phyloP scores from a whole-genome alignment of 2,888 invertebrate genomes.

The Caenorhabditis plicata region DNA sequence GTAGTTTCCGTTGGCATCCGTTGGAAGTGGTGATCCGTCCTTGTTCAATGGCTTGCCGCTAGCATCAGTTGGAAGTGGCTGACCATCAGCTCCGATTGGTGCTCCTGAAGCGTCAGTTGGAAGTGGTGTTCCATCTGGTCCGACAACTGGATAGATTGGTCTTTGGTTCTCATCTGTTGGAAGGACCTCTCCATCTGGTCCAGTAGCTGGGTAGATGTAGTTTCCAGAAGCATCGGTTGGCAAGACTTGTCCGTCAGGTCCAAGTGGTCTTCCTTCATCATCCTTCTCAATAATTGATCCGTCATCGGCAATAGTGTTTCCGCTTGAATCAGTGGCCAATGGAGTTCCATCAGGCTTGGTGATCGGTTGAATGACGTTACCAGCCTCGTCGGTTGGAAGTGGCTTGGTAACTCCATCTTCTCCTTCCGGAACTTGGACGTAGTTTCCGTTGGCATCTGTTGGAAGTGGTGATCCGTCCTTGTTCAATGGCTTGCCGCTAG shows the following conservation, averaged over 20 bases:
- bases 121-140: conserved; percentile 30
- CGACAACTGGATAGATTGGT: conserved; percentile 33
- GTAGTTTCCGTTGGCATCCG: conserved; percentile 23
- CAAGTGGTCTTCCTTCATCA: conserved; percentile 30
- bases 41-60: conserved; percentile 30
- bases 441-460: conserved; percentile 20
- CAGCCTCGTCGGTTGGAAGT: conserved; percentile 14
- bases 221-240: conserved; percentile 31
- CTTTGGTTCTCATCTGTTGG: conserved; percentile 21
- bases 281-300: conserved; percentile 21
- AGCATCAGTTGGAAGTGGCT: conserved; percentile 40
- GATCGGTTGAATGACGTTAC: conserved; percentile 14
- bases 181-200: conserved; percentile 9
- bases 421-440: conserved; percentile 17
- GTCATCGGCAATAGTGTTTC: conserved; percentile 25
- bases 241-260: conserved; percentile 38
- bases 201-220: conserved; percentile 14
- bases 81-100: conserved; percentile 25
- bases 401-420: conserved; percentile 12
- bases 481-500: conserved; percentile 16
- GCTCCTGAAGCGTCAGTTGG: conserved; percentile 32
- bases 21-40: conserved; percentile 35
- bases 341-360: conserved; percentile 29
- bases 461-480: conserved; percentile 27
- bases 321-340: conserved; percentile 28